These are phyloP conservation scores for Synodontis membranacea DNA, from an alignment of 2,113 vertebrate species.

Conservation along the genomic window DNA sequence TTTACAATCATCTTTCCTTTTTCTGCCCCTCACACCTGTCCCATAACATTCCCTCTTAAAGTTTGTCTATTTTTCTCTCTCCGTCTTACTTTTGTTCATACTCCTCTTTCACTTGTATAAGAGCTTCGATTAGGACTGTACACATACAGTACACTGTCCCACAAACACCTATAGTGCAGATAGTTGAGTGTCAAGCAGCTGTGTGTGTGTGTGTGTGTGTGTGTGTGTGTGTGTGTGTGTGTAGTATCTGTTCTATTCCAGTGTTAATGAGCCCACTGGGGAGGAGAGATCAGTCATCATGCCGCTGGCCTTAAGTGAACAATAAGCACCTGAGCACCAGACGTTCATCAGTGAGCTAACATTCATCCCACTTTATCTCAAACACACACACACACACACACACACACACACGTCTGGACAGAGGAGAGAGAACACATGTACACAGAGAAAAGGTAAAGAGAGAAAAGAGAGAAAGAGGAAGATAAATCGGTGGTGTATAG, in stretches of 20 bases:
- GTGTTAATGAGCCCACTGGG: slow-evolving; percentile 19
- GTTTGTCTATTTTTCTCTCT: neutral
- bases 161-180: neutral
- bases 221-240: slow-evolving; percentile 2
- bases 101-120: neutral
- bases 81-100: neutral
- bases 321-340: neutral
- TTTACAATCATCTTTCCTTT: neutral
- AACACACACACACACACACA: neutral
- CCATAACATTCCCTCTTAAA: neutral
- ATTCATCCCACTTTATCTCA: slow-evolving; percentile 10
- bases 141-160: neutral
- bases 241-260: neutral
- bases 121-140: neutral
- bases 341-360: neutral
- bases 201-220: neutral
- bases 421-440: neutral
- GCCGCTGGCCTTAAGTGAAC: slow-evolving; percentile 9
- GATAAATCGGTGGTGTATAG: neutral
- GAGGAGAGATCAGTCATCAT: slow-evolving; percentile 4
- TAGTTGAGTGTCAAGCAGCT: neutral
- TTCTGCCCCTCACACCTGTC: neutral
- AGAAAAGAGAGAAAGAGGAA: neutral
- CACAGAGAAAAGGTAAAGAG: neutral
- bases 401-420: neutral